phyloP scores from a whole-genome alignment of 2,797 vertebrate species.

The Phrynocephalus vlangalii region DNA sequence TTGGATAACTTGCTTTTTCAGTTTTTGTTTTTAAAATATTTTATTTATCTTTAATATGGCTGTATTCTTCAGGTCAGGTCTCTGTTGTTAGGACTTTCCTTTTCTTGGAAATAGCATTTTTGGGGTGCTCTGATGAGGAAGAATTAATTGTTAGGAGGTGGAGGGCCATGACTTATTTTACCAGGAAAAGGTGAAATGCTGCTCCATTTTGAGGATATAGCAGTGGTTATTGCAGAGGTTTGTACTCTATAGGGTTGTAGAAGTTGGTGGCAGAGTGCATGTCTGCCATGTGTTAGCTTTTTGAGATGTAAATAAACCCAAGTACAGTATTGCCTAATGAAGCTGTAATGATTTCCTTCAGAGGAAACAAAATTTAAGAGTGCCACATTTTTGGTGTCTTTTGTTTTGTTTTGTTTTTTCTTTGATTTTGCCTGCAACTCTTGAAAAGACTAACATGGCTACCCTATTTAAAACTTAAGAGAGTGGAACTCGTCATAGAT shows the following conservation, averaged over 20 bases:
- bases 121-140: neutral
- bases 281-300: neutral
- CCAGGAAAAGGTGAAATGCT: neutral
- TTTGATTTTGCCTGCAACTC: too few species aligned
- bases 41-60: neutral
- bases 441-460: too few species aligned
- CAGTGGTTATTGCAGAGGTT: neutral
- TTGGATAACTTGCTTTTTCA: too few species aligned
- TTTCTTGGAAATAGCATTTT: neutral
- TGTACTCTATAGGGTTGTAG: neutral
- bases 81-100: neutral
- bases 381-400: too few species aligned
- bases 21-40: too few species aligned
- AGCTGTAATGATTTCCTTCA: neutral
- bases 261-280: neutral
- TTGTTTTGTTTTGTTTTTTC: too few species aligned
- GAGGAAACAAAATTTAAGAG: neutral
- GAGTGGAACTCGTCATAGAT: neutral
- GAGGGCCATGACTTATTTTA: neutral
- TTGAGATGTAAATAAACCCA: neutral
- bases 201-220: neutral
- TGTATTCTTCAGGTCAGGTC: too few species aligned
- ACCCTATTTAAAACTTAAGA: too few species aligned
- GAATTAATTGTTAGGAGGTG: neutral
- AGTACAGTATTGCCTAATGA: neutral